Evolutionary conservation across 2,888 invertebrate species (phyloP), one percentile per base, ranked within the genome.

Genomic region (Eristalis intricaria): DNA sequence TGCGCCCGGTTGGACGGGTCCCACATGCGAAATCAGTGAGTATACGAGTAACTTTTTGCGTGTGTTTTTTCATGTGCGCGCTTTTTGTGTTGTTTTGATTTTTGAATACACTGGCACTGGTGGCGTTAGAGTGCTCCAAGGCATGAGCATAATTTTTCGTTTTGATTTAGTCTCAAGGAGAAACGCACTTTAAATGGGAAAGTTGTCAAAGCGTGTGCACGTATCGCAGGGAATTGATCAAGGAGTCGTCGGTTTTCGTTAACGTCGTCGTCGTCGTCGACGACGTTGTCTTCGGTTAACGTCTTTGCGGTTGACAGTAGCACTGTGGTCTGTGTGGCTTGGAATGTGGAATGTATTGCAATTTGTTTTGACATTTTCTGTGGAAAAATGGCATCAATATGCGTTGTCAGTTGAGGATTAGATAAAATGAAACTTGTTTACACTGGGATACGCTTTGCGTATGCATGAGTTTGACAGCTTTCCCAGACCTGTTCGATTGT

Each of bases 1-100:
- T 93, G 95, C 95, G 74, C 94, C 96, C 23, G 98, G 98, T 90
- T 98, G 97, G 96, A 95, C 96, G 68, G 98, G 98, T 84, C 94
- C 95, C 81, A 95, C 95, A 89, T 98, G 98, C 93, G 96, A 96
- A 92, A 94, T 94, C 90, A 95, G 96, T 96, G 93, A 95, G 95
- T 94, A 74, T 73, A 61, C 26, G 32, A n/a, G 65, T 50, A 38
- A 50, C 22, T 15, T 32, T 65, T 15, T 35, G 15, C 15, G 56
- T 35, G 29, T 22, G 43, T 70, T 22, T 15, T 43, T 58, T 69
- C n/a, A n/a, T 89, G 87, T 85, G 32, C 32, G 32, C 32, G 82
- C 64, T 66, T 78, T 73, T 43, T 43, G 38, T 61, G 50, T 56
- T 56, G 26, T 58, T 76, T 88, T 84, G 61, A 82, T 80, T 75